Evolutionary conservation across 1,140 invertebrate genomes (phyloP).

Genomic region (Anagrus nilaparvatae): DNA sequence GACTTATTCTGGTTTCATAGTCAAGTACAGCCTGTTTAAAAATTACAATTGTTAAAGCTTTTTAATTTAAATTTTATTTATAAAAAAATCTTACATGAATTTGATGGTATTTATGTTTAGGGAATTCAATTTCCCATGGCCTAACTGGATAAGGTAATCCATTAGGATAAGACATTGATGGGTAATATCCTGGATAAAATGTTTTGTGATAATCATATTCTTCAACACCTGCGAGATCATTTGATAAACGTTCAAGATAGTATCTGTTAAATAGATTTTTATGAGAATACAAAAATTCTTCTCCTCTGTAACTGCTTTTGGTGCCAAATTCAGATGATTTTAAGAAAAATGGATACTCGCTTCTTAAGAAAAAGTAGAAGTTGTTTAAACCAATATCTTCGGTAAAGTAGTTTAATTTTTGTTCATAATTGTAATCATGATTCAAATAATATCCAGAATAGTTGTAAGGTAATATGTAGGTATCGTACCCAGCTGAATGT

Average conservation of each 20-base stretch:
- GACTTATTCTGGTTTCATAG: slow-evolving; percentile 33
- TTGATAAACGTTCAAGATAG: slow-evolving; percentile 54
- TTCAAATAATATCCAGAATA: slow-evolving; percentile 26
- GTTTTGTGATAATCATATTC: slow-evolving; percentile 47
- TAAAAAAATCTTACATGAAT: slow-evolving; percentile 22
- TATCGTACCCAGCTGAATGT: slow-evolving; percentile 22
- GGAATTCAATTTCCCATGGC: slow-evolving; percentile 29
- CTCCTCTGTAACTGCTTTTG: slow-evolving; percentile 47
- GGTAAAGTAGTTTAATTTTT: slow-evolving; percentile 58
- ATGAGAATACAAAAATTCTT: slow-evolving; percentile 48
- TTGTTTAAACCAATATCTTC: slow-evolving; percentile 60
- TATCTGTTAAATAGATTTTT: slow-evolving; percentile 54
- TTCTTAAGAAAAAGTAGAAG: slow-evolving; percentile 59
- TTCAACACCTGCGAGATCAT: slow-evolving; percentile 48
- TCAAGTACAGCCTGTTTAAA: slow-evolving; percentile 26
- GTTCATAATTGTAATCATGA: slow-evolving; percentile 42
- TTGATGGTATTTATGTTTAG: slow-evolving; percentile 30
- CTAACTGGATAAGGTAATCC: slow-evolving; percentile 53
- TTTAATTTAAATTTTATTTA: background rate
- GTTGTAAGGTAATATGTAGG: slow-evolving; percentile 33
- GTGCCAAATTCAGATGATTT: slow-evolving; percentile 41
- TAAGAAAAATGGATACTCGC: slow-evolving; percentile 55
- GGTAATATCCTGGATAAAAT: slow-evolving; percentile 52
- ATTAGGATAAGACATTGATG: slow-evolving; percentile 53
- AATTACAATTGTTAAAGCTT: background rate